phyloP scores from a whole-genome alignment of 2,113 vertebrate genomes.

The Limanda limanda region DNA sequence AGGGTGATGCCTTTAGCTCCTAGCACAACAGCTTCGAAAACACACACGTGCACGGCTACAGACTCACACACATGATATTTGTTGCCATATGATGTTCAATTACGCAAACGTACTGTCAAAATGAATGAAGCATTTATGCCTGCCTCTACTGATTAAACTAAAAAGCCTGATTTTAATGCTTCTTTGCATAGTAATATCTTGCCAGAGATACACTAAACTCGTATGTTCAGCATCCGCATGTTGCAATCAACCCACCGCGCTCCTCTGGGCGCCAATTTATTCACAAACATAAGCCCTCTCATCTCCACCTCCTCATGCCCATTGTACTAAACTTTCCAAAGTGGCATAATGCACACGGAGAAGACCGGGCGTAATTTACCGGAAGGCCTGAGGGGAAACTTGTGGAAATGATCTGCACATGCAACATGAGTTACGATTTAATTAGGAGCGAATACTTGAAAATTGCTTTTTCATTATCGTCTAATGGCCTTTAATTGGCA shows the following conservation, averaged over 20 bases:
- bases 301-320: not conserved
- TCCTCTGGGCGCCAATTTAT: not conserved
- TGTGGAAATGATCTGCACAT: constrained; percentile 44
- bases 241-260: not conserved
- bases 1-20: too few species aligned
- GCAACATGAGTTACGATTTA: constrained; percentile 42
- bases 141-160: not conserved
- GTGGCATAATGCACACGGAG: not conserved
- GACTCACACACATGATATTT: not conserved
- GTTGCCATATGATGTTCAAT: not conserved
- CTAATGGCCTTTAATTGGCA: constrained; percentile 59
- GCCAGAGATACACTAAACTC: too few species aligned
- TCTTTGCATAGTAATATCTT: too few species aligned
- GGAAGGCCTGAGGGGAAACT: constrained; percentile 36
- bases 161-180: not conserved
- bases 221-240: too few species aligned
- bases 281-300: not conserved
- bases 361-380: constrained; percentile 26
- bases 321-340: constrained; percentile 26
- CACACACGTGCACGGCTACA: too few species aligned
- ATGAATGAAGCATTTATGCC: not conserved
- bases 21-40: not conserved
- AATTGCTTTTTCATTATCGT: constrained; percentile 58
- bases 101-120: not conserved
- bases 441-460: constrained; percentile 50